A percentile compares a stretch with the other conserved stretches of the same genome.
These are phyloP conservation scores for Callipepla californica DNA, from an alignment of 2,113 vertebrate genomes.

Conservation along the genomic window DNA sequence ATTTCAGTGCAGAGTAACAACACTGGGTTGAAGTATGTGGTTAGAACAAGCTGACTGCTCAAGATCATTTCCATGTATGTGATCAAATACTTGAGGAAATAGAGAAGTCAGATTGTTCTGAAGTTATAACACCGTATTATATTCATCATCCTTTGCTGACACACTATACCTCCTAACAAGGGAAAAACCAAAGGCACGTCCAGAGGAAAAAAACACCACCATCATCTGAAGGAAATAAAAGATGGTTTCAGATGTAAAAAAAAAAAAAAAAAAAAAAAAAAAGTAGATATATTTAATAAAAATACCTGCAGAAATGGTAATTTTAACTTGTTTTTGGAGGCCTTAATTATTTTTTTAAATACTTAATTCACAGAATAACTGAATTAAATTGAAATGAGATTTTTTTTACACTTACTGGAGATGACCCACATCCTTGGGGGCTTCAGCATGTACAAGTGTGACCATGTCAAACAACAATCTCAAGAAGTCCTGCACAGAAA, in stretches of 20 bases:
- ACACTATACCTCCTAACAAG: neutral
- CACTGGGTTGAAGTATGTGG: rapidly evolving
- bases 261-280: no score
- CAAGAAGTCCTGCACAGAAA: neutral
- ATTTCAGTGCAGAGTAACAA: neutral
- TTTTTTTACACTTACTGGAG: neutral
- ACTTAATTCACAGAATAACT: neutral
- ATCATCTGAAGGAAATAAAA: neutral
- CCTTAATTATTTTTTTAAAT: neutral
- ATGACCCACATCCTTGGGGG: neutral
- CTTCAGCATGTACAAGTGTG: neutral
- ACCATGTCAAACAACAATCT: neutral
- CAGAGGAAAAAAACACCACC: neutral
- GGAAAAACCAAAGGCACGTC: neutral
- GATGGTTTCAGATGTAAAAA: neutral
- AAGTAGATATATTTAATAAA: neutral
- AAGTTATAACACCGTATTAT: neutral
- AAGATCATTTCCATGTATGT: neutral
- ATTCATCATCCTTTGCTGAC: neutral
- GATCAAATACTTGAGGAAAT: neutral
- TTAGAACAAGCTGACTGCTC: neutral
- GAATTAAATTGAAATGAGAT: neutral
- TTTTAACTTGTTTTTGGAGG: neutral
- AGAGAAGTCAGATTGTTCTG: neutral
- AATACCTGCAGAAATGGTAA: neutral